phyloP scores from a whole-genome alignment of 2,888 invertebrate species.

The Apocheima hispidaria region DNA sequence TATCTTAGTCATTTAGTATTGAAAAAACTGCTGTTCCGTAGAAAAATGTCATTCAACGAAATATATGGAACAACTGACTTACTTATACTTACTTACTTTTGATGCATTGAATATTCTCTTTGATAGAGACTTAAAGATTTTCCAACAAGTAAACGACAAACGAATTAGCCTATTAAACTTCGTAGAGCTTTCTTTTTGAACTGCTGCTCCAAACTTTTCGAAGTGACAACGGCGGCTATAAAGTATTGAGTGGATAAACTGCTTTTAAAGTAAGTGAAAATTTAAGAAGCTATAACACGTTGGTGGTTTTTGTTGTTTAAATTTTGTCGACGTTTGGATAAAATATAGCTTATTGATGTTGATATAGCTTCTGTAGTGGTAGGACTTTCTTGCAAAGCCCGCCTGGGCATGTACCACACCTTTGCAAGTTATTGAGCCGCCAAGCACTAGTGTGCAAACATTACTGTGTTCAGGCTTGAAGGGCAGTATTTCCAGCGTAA shows the following conservation, averaged over 20 bases:
- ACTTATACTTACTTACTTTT: background rate
- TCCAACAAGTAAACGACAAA: constrained; percentile 18
- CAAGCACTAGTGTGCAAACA: too few relatives aligned
- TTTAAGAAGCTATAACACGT: constrained; percentile 1
- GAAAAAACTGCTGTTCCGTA: too few relatives aligned
- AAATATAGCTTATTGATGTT: too few relatives aligned
- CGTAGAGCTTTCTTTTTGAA: constrained; percentile 16
- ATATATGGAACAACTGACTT: background rate
- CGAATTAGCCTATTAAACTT: constrained; percentile 26
- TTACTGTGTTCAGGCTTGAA: too few relatives aligned
- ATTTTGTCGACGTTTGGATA: background rate
- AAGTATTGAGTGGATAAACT: constrained; percentile 17
- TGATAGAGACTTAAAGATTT: constrained; percentile 10
- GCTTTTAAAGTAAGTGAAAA: constrained; percentile 10
- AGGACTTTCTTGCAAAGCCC: too few relatives aligned
- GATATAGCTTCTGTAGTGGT: too few relatives aligned
- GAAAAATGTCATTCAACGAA: too few relatives aligned
- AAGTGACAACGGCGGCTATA: constrained; percentile 17
- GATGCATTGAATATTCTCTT: constrained; percentile 4
- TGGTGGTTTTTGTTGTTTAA: background rate
- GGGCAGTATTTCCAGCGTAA: too few relatives aligned
- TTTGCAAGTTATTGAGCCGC: too few relatives aligned
- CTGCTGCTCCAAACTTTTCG: constrained; percentile 17
- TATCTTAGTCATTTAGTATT: too few relatives aligned
- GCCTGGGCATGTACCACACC: too few relatives aligned